Evolutionary conservation across 2,888 invertebrate genomes (phyloP).

Genomic region (Allygus modestus): DNA sequence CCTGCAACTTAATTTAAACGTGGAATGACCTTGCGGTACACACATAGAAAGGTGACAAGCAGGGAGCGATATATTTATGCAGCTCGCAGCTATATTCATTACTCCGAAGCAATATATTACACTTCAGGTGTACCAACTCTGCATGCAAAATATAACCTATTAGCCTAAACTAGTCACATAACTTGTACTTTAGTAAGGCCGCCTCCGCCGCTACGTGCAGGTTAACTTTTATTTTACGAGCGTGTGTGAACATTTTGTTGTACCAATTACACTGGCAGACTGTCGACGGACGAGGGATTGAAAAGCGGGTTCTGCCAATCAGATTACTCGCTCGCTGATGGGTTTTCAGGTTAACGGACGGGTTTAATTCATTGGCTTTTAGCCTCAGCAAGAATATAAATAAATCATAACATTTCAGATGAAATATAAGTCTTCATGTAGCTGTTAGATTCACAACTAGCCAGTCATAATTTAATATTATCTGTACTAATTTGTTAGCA

Average conservation of each 20-base stretch:
- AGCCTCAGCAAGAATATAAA: background rate
- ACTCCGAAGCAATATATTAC: background rate
- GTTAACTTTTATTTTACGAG: conserved; percentile 18
- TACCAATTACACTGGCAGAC: background rate
- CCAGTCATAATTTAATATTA: too few relatives aligned
- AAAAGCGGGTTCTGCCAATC: background rate
- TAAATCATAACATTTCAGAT: too few relatives aligned
- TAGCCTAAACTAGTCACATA: conserved; percentile 1
- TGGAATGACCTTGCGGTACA: background rate
- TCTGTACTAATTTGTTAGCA: too few relatives aligned
- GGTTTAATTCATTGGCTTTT: background rate
- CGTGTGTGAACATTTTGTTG: background rate
- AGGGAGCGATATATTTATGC: conserved; percentile 14
- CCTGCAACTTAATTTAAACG: background rate
- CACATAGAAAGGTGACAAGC: conserved; percentile 17
- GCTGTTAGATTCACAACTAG: too few relatives aligned
- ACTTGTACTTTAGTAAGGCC: background rate
- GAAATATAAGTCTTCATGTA: too few relatives aligned
- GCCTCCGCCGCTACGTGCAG: too few relatives aligned
- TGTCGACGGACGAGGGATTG: background rate
- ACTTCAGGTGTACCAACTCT: background rate
- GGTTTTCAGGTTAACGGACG: background rate
- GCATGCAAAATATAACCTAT: conserved; percentile 44
- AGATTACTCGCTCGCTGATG: background rate
- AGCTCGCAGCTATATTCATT: conserved; percentile 3